Conservation (phyloP, 2,888 invertebrate genomes). For the Drosophila paranaensis region DNA sequence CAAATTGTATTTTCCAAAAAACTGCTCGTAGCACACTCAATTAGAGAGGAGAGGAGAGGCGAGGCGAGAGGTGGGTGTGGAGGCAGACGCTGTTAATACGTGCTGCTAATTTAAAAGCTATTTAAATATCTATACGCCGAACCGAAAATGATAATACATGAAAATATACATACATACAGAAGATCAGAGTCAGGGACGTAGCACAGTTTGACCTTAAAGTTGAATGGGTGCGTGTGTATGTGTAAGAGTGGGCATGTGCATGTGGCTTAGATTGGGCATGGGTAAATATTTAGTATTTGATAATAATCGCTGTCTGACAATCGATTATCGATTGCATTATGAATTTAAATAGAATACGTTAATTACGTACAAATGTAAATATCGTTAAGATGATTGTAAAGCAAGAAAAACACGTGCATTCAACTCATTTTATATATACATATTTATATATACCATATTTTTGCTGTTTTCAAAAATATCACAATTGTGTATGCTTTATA, state of each 20-base stretch:
- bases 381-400: too few relatives aligned
- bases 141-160: conserved; percentile 53
- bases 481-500: not conserved
- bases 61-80: conserved; percentile 7
- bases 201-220: conserved; percentile 67
- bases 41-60: conserved; percentile 17
- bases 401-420: conserved; percentile 26
- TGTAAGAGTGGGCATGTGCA: not conserved
- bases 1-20: conserved; percentile 51
- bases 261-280: not conserved
- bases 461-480: conserved; percentile 4
- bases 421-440: conserved; percentile 27
- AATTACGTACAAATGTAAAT: too few relatives aligned
- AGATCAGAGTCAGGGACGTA: conserved; percentile 81
- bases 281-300: conserved; percentile 10
- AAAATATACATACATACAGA: conserved; percentile 64
- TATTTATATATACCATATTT: conserved; percentile 4
- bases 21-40: conserved; percentile 38
- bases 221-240: conserved; percentile 33
- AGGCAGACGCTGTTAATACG: conserved; percentile 40
- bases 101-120: conserved; percentile 57
- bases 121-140: conserved; percentile 51
- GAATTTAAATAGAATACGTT: too few relatives aligned
- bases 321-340: not conserved
- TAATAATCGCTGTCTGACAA: not conserved